A percentile compares a stretch with the other conserved stretches of the same genome.
These are phyloP conservation scores for Drosophila mulleri DNA, from an alignment of 2,888 invertebrate species.

Conservation along the genomic window DNA sequence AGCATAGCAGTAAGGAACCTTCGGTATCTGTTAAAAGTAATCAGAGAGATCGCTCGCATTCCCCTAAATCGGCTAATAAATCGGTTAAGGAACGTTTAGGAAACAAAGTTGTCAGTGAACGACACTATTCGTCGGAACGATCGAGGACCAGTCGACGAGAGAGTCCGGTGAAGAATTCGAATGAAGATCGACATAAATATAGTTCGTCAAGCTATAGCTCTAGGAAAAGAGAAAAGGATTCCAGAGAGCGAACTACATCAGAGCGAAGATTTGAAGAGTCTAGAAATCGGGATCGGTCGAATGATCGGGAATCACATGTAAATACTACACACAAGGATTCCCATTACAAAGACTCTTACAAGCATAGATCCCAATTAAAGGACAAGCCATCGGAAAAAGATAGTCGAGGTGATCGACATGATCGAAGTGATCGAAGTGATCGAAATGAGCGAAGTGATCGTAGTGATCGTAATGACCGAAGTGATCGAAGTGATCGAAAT, in stretches of 20 bases:
- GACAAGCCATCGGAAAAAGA: slow-evolving; percentile 24
- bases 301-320: slow-evolving; percentile 29
- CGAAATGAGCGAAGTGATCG: no score
- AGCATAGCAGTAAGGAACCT: slow-evolving; percentile 85
- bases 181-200: slow-evolving; percentile 33
- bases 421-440: no score
- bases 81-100: slow-evolving; percentile 93
- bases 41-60: slow-evolving; percentile 59
- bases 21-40: slow-evolving; percentile 68
- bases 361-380: slow-evolving; percentile 30
- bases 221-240: slow-evolving; percentile 52
- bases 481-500: background rate
- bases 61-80: slow-evolving; percentile 63
- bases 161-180: slow-evolving; percentile 26
- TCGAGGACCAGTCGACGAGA: slow-evolving; percentile 41
- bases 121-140: slow-evolving; percentile 60
- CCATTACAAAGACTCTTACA: slow-evolving; percentile 30
- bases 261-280: slow-evolving; percentile 37
- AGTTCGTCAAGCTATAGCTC: slow-evolving; percentile 39
- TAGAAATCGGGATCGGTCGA: slow-evolving; percentile 37
- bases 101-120: slow-evolving; percentile 84
- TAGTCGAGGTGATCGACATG: slow-evolving; percentile 23
- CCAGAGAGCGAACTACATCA: slow-evolving; percentile 36
- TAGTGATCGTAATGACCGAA: slow-evolving; percentile 18
- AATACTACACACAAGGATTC: slow-evolving; percentile 28